These are phyloP conservation scores for Rhagonycha lutea DNA, from an alignment of 2,888 invertebrate species.

Conservation along the genomic window DNA sequence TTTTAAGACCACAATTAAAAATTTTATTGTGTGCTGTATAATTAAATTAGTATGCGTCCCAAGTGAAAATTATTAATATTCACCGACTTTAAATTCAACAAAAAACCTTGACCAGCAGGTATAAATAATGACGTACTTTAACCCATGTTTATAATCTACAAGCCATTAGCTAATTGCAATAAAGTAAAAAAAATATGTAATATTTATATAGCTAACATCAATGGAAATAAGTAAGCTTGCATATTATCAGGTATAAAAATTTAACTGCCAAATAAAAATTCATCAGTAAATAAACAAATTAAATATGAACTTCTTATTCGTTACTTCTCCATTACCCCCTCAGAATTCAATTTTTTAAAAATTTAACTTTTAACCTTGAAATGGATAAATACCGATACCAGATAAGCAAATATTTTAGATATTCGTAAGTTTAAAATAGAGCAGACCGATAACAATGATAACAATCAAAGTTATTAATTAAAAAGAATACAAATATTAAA, in stretches of 20 bases:
- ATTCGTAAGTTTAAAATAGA: not conserved
- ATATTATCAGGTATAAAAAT: not conserved
- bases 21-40: not conserved
- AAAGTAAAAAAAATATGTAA: not conserved
- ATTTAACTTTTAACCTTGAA: not conserved
- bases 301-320: too few relatives aligned
- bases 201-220: not conserved
- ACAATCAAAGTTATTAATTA: not conserved
- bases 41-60: not conserved
- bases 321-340: too few relatives aligned
- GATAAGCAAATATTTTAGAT: not conserved
- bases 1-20: not conserved
- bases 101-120: not conserved
- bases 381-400: not conserved
- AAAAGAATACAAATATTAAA: not conserved
- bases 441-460: not conserved
- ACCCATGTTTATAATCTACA: not conserved
- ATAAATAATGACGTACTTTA: not conserved
- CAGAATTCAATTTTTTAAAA: not conserved
- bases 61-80: not conserved
- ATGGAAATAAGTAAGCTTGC: not conserved
- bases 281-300: not conserved
- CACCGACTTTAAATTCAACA: not conserved
- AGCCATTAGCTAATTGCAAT: not conserved
- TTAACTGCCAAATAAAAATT: not conserved